phyloP scores from a whole-genome alignment of 2,113 vertebrate species.

The Chlorocebus sabaeus region DNA sequence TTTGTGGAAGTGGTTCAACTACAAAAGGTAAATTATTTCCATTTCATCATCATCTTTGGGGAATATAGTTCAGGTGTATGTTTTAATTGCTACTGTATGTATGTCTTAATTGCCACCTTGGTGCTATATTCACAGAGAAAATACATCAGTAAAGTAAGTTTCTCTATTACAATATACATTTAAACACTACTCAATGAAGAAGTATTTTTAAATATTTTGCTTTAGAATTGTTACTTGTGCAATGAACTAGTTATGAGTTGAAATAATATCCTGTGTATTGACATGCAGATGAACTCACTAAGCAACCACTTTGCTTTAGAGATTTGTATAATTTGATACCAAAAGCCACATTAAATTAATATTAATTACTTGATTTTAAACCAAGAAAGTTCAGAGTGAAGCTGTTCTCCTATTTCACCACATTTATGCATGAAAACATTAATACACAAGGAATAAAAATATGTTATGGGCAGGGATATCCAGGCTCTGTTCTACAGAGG shows the following conservation, averaged over 20 bases:
- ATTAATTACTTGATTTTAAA: conserved; percentile 42
- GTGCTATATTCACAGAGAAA: background rate
- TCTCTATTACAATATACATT: background rate
- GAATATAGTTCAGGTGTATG: conserved; percentile 1
- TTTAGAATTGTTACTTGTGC: background rate
- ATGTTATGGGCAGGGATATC: background rate
- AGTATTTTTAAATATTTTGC: background rate
- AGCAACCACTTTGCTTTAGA: conserved; percentile 68
- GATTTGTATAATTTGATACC: conserved; percentile 54
- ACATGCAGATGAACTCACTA: conserved; percentile 60
- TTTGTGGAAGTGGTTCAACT: background rate
- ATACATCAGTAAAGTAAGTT: background rate
- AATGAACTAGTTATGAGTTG: conserved; percentile 40
- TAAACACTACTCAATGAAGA: conserved; percentile 33
- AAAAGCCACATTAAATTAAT: conserved; percentile 55
- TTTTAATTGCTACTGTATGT: conserved; percentile 12
- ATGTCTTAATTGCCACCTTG: conserved; percentile 37
- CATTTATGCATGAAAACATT: background rate
- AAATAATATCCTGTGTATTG: conserved; percentile 50
- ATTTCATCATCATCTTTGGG: conserved; percentile 56
- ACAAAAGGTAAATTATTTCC: conserved; percentile 1
- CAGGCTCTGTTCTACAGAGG: background rate
- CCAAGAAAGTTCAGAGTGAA: conserved; percentile 40
- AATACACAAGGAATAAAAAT: background rate
- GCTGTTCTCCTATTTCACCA: background rate